Evolutionary conservation across 2,113 vertebrate species (phyloP), one percentile per base, ranked within the genome.

Genomic region (Phocoena sinus): DNA sequence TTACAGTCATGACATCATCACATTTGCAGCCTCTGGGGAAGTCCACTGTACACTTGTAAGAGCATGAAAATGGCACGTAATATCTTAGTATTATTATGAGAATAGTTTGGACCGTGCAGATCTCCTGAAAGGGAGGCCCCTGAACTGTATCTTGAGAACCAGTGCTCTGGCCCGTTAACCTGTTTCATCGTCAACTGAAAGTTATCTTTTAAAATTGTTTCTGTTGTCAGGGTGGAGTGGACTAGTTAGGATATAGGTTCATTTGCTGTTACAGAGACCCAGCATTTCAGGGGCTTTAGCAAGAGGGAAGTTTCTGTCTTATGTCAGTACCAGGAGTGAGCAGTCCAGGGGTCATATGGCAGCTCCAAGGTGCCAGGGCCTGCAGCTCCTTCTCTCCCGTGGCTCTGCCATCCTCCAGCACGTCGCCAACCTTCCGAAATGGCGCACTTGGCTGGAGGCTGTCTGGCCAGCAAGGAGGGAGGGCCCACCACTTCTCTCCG

Each of bases 31-130:
- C 56, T 84, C 41, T 73, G 63, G 73, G 71, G 68, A 38, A 7
- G 20, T 28, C 56, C 36, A 25, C 14, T 9, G 12, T n/a, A 9
- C 11, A 5, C 8, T 28, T 62, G 14, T 12, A 68, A 21, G 38
- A 74, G 2, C 6, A 7, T 2, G 2, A 11, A 17, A 13, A 62
- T 25, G 71, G 26, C 41, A 2, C 0, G 2, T 15, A 0, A 3
- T n/a, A 11, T 44, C 26, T 53, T 31, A 33, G 21, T 7, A 47
- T 6, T 14, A 10, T n/a, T 14, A 18, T 36, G 53, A 25, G n/a
- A 85, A 77, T 23, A 28, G 53, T 18, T 41, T 18, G 15, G 44
- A 62, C n/a, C 23, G 68, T 47, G 14, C 6, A 50, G 5, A 25
- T 50, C 28, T 38, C 60, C 36, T 56, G 28, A 47, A 31, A 68